phyloP scores from a whole-genome alignment of 2,797 vertebrate genomes.

The Hemitrygon akajei region DNA sequence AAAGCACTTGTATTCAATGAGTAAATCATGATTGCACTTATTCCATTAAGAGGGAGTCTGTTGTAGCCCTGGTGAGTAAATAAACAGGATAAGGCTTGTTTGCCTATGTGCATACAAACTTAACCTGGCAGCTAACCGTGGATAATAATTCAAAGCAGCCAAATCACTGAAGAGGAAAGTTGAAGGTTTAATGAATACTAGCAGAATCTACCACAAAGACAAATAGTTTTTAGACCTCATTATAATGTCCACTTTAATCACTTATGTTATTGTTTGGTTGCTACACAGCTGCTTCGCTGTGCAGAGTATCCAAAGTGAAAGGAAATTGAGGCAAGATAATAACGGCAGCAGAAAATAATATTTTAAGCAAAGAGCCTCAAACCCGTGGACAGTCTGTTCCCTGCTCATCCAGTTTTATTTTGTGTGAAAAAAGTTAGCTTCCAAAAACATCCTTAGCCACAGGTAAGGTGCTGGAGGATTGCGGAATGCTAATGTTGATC shows the following conservation, averaged over 20 bases:
- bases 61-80: background rate
- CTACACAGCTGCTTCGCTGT: background rate
- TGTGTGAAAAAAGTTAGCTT: background rate
- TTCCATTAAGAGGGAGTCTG: background rate
- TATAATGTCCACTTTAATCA: background rate
- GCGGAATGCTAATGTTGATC: too few relatives aligned
- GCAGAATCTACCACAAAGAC: background rate
- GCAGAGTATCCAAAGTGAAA: background rate
- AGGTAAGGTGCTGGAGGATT: too few relatives aligned
- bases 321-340: background rate
- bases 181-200: background rate
- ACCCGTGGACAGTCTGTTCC: background rate
- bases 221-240: background rate
- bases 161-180: background rate
- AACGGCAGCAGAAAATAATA: background rate
- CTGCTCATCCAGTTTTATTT: background rate
- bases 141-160: background rate
- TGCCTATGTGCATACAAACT: background rate
- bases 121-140: background rate
- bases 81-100: background rate
- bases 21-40: background rate
- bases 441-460: too few relatives aligned
- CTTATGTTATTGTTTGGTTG: background rate
- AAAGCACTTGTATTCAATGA: background rate
- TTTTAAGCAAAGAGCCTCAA: too few relatives aligned